Evolutionary conservation across 2,888 invertebrate genomes (phyloP), one percentile per base, ranked within the genome.

Genomic region (Piscicola geometra): DNA sequence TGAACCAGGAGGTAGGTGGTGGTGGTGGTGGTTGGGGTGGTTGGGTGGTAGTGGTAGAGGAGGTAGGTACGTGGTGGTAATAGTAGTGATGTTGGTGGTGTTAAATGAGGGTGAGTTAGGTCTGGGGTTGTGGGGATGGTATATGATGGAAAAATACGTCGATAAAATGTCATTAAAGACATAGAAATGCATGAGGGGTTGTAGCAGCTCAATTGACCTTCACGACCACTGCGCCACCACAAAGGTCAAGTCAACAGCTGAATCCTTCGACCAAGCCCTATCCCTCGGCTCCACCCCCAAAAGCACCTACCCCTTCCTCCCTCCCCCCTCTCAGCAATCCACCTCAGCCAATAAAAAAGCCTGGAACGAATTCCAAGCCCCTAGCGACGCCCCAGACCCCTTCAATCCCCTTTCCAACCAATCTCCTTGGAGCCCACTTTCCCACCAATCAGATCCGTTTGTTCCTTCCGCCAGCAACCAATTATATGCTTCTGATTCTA

Each of bases 1-100:
- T 80, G 30, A 77, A 79, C 18, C 80, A 77, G 35, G 80, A 79
- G 56, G 79, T 80, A 56, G 25, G 79, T 80, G 35, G 5, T 5
- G 41, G 41, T 41, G 41, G 15, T 9, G 41, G 15, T n/a, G n/a
- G n/a, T n/a, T n/a, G n/a, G n/a, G n/a, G n/a, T n/a, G n/a, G n/a
- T n/a, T n/a, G n/a, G n/a, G n/a, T n/a, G n/a, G n/a, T n/a, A n/a
- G n/a, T n/a, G n/a, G n/a, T n/a, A n/a, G n/a, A n/a, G n/a, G n/a
- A n/a, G 3, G 35, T 33, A 1, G 25, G 47, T 21, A 9, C 28
- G 35, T 35, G 1, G 32, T 68, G 15, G 35, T 67, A 1, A 33
- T 67, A 33, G 28, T 56, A 28, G 2, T 67, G 12, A 66, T 66
- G 66, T 9, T 66, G 9, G 66, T 66, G 25, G 28, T 66, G 12